Conservation (phyloP, 2,113 vertebrate species). For the Tyrannus savana region DNA sequence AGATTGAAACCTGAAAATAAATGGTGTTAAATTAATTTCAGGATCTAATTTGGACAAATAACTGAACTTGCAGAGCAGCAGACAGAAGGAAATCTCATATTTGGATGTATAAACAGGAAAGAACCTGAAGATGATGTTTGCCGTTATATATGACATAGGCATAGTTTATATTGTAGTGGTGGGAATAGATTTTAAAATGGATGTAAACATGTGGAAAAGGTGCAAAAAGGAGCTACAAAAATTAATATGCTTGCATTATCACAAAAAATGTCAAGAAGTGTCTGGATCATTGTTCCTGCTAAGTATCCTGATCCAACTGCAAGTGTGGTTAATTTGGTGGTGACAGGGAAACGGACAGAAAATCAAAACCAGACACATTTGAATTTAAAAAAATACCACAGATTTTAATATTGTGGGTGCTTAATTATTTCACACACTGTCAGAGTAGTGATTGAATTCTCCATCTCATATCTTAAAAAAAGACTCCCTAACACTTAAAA, state of each 20-base stretch:
- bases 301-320: not conserved
- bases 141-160: not conserved
- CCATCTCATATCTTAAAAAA: not conserved
- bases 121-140: not conserved
- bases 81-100: not conserved
- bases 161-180: not conserved
- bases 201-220: not conserved
- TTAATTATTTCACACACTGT: not conserved
- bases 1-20: not conserved
- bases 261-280: not conserved
- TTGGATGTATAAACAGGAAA: not conserved
- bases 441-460: not conserved
- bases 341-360: not conserved
- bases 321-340: not conserved
- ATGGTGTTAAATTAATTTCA: not conserved
- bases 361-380: not conserved
- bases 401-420: not conserved
- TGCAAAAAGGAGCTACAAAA: not conserved
- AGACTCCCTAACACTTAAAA: accelerated
- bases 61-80: not conserved
- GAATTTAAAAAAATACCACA: not conserved
- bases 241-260: not conserved
- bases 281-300: not conserved
- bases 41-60: not conserved
- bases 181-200: not conserved